Evolutionary conservation across 2,113 vertebrate genomes (phyloP), one percentile per base, ranked within the genome.

Genomic region (Myotis lucifugus): DNA sequence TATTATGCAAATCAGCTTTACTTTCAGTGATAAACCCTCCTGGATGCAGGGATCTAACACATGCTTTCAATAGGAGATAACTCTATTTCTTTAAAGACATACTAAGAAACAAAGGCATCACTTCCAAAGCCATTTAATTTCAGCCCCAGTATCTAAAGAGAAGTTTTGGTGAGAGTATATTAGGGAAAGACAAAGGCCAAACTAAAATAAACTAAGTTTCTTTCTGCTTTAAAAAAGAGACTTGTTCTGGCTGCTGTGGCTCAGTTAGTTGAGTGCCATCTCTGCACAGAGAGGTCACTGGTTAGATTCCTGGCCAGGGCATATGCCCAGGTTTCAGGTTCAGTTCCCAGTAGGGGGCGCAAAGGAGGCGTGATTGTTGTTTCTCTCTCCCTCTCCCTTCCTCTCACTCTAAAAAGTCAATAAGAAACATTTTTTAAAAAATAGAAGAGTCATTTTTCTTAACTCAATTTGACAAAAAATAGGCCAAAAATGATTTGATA

Each of bases 401-500:
- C 6, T 23, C 54, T 56, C 54, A 54, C 52, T 56, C 5, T 21
- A 56, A 56, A 56, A 56, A 56, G 15, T 21, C 19, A 56, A 56
- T 11, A 46, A 46, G 9, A 46, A 10, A 46, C 10, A 46, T 46
- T 10, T 46, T 61, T 61, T 11, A 4, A 27, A 61, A 50, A 61
- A 46, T 46, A 46, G 2, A 46, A 46, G 8, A 46, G 46, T 46
- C 8, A 27, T 83, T 88, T 78, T 81, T 94, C 11, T 87, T 76
- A 95, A 88, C 11, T 92, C 46, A 84, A 61, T 94, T 92, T 90
- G 93, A 78, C 14, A 77, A 67, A 90, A 90, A 37, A 89, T 18
- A 82, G n/a, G 17, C 79, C 61, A 90, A 95, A 88, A 96, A 52
- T 78, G 34, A 95, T 37, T 40, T 91, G 34, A 81, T 59, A 90